These are phyloP conservation scores for Varroa destructor DNA, from an alignment of 1,140 invertebrate species.

Conservation along the genomic window DNA sequence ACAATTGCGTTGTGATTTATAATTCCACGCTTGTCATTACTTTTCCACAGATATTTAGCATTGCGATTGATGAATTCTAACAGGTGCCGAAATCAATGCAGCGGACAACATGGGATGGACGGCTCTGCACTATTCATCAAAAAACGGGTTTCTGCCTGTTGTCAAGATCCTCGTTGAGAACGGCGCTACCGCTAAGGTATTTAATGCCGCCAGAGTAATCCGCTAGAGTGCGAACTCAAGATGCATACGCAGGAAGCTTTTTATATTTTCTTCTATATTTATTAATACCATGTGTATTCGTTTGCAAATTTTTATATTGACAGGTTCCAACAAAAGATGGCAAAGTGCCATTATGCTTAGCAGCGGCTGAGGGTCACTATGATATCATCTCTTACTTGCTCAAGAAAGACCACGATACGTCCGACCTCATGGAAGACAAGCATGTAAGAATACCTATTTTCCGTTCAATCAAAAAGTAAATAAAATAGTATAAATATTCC, in stretches of 20 bases:
- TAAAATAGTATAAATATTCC: no score
- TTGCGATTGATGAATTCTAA: no score
- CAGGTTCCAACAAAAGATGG: constrained; percentile 49
- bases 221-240: constrained; percentile 36
- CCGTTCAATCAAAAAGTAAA: no score
- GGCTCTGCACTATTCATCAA: constrained; percentile 82
- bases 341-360: constrained; percentile 90
- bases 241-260: no score
- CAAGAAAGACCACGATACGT: constrained; percentile 92
- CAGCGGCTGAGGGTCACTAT: constrained; percentile 88
- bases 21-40: not conserved
- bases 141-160: constrained; percentile 84
- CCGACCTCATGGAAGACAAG: constrained; percentile 88
- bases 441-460: constrained; percentile 46
- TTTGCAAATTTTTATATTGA: not conserved
- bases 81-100: constrained; percentile 82
- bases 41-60: not conserved
- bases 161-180: constrained; percentile 87
- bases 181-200: constrained; percentile 79
- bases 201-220: constrained; percentile 49
- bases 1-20: not conserved
- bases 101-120: constrained; percentile 93
- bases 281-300: not conserved
- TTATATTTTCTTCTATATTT: constrained; percentile 3
- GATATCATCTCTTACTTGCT: constrained; percentile 87